Conservation (phyloP, 2,113 vertebrate species). For the Plectropomus leopardus region DNA sequence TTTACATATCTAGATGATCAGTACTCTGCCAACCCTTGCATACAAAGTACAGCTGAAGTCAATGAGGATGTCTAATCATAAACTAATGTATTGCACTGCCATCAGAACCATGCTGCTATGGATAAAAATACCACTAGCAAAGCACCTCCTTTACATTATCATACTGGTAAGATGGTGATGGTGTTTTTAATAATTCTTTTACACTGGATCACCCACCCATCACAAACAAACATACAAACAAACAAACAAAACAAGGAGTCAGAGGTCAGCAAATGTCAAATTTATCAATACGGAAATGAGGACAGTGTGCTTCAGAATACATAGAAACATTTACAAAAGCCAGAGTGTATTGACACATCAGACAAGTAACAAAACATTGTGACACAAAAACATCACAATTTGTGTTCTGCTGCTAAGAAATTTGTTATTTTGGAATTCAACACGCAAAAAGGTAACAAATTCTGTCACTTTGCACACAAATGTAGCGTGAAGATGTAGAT, state of each 20-base stretch:
- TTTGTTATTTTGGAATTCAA: neutral
- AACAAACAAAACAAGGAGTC: neutral
- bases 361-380: constrained; percentile 45
- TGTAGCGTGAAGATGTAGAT: neutral
- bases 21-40: no score
- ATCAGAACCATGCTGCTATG: neutral
- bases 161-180: neutral
- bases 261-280: constrained; percentile 28
- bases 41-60: neutral
- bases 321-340: constrained; percentile 65
- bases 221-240: no score
- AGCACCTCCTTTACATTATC: neutral
- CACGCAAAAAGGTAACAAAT: constrained; percentile 8
- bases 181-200: no score
- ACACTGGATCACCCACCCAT: neutral
- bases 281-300: constrained; percentile 53
- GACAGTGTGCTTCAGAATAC: constrained; percentile 50
- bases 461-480: neutral
- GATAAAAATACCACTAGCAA: neutral
- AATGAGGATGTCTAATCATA: neutral
- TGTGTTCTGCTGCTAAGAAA: neutral
- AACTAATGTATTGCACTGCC: neutral
- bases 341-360: constrained; percentile 19
- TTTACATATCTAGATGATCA: no score
- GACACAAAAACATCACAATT: constrained; percentile 59